These are phyloP conservation scores for Idaea straminata DNA, from an alignment of 2,888 invertebrate genomes.

Conservation along the genomic window DNA sequence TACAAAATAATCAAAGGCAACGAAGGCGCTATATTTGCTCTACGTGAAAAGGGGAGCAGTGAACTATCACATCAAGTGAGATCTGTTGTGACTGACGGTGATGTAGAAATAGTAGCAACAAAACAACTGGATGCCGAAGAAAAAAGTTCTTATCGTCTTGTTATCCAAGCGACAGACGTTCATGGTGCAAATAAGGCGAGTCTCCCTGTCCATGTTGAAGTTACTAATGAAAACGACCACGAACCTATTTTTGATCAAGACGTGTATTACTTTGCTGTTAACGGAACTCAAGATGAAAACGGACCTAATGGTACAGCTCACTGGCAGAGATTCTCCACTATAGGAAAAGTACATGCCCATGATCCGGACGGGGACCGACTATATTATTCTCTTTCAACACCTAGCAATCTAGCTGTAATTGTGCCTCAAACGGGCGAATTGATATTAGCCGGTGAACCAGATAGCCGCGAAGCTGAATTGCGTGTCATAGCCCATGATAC, in stretches of 20 bases:
- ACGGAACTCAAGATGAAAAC: conserved; percentile 81
- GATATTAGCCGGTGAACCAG: conserved; percentile 89
- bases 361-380: conserved; percentile 96
- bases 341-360: conserved; percentile 91
- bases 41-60: conserved; percentile 81
- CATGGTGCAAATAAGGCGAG: conserved; percentile 90
- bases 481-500: conserved; percentile 92
- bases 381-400: conserved; percentile 90
- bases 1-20: conserved; percentile 91
- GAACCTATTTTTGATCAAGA: conserved; percentile 90
- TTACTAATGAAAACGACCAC: conserved; percentile 95
- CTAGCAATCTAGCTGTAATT: conserved; percentile 91
- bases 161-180: conserved; percentile 89
- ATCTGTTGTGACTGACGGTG: conserved; percentile 79
- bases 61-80: conserved; percentile 70
- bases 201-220: conserved; percentile 86
- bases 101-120: conserved; percentile 87
- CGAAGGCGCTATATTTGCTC: conserved; percentile 85
- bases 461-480: conserved; percentile 83
- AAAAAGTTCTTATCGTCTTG: conserved; percentile 85
- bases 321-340: conserved; percentile 89
- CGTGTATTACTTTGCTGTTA: conserved; percentile 88
- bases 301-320: conserved; percentile 81
- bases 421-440: conserved; percentile 96
- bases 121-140: conserved; percentile 89